Conservation (phyloP, 2,888 invertebrate genomes). For the Strigamia transsilvanica region DNA sequence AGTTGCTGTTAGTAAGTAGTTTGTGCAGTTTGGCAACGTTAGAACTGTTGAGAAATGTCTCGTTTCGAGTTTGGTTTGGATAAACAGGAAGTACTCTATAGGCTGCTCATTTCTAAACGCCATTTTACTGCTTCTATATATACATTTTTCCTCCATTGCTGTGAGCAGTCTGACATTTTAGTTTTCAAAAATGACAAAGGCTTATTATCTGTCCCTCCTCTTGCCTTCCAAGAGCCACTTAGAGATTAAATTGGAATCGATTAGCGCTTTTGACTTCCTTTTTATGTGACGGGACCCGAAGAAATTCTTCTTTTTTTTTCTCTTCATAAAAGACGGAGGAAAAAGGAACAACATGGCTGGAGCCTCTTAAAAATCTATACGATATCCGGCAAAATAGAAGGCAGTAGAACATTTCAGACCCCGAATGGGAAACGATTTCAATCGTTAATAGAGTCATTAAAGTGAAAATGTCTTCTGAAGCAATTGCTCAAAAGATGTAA, state of each 20-base stretch:
- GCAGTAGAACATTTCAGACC: conserved; percentile 40
- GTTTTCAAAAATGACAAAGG: conserved; percentile 33
- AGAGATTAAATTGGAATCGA: conserved; percentile 49
- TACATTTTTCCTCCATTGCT: not conserved
- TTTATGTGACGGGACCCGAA: conserved; percentile 45
- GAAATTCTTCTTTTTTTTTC: not conserved
- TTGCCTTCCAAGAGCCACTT: conserved; percentile 34
- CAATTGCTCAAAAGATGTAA: conserved; percentile 47
- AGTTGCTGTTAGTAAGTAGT: conserved; percentile 26
- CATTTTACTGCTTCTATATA: conserved; percentile 24
- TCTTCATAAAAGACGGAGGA: not conserved
- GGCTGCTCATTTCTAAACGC: conserved; percentile 13
- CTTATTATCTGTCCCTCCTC: conserved; percentile 45
- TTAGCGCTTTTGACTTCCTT: conserved; percentile 49
- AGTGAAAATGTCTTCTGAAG: conserved; percentile 47
- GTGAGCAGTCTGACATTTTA: not conserved
- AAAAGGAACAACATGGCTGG: conserved; percentile 49
- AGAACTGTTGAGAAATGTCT: conserved; percentile 17
- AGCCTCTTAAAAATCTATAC: conserved; percentile 49
- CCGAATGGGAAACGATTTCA: conserved; percentile 45
- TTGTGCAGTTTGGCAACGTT: conserved; percentile 2
- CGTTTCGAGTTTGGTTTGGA: not conserved
- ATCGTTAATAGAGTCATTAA: conserved; percentile 49
- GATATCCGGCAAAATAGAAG: conserved; percentile 49
- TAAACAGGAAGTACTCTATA: conserved; percentile 26